Conservation (phyloP, 2,113 vertebrate species). For the Equus quagga region DNA sequence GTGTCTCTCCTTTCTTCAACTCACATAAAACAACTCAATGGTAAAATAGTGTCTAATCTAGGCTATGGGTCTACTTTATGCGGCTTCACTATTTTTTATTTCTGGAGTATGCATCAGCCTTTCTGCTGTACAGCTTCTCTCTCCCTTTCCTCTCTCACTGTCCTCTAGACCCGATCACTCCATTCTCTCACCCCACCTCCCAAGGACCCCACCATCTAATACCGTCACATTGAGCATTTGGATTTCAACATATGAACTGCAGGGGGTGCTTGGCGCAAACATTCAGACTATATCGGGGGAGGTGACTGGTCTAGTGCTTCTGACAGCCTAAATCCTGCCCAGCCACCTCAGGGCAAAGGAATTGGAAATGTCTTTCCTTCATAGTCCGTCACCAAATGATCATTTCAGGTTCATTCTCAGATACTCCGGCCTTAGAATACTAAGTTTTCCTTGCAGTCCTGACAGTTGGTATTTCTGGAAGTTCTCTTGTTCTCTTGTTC, state of each 20-base stretch:
- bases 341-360: neutral
- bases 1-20: neutral
- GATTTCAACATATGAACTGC: neutral
- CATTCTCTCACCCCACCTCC: fast-evolving
- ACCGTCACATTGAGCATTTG: neutral
- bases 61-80: fast-evolving
- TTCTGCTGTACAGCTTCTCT: neutral
- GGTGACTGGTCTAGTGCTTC: neutral
- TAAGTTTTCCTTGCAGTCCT: neutral
- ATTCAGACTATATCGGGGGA: neutral
- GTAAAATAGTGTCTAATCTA: neutral
- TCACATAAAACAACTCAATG: neutral
- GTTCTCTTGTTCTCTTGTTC: neutral
- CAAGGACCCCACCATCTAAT: neutral
- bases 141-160: neutral
- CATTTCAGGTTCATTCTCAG: neutral
- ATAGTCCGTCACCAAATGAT: neutral
- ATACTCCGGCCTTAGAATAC: neutral
- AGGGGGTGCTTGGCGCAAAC: neutral
- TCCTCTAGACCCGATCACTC: neutral
- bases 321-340: neutral
- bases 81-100: neutral
- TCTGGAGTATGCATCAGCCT: neutral
- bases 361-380: neutral
- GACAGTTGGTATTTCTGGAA: neutral